Evolutionary conservation across 2,113 vertebrate genomes (phyloP), one percentile per base, ranked within the genome.

Genomic region (Nettapus auritus): DNA sequence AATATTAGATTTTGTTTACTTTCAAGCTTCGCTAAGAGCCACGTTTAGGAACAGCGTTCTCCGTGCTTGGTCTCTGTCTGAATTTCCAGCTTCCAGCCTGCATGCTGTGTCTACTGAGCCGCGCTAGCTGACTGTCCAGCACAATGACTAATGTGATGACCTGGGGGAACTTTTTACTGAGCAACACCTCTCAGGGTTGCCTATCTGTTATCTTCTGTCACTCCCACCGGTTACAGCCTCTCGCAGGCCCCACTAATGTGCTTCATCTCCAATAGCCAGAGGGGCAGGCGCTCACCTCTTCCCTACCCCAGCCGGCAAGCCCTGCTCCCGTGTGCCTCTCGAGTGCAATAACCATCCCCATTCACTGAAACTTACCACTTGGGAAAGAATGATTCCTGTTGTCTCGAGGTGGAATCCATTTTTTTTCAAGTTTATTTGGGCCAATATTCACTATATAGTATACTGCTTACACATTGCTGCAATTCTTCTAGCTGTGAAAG

Each of bases 41-140:
- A 9, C 38, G 29, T 82, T 38, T 5, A 63, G 70, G 82, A 46
- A 40, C 4, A 7, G 25, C 17, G 0, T 3, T 33, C 17, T 17
- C n/a, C 50, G 55, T 46, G 56, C 8, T 1, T 26, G 42, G 28
- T 42, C 23, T 55, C 66, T n/a, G 28, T 3, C 50, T 34, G 48
- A 57, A n/a, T 20, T 34, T 7, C 50, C 69, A 84, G 74, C 23
- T 40, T n/a, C 38, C 60, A 22, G 8, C 36, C 40, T 0, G 0
- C 5, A 3, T 0, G 10, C 82, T 50, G 56, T 0, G 1, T 55
- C 60, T 56, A 34, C n/a, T 6, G 59, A 60, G 52, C 3, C 17
- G 1, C 20, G 2, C 46, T 9, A 34, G 63, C 82, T 3, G 12
- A 11, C 31, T n/a, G 59, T 10, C 60, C 7, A 1, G 82, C 42